Evolutionary conservation across 2,797 vertebrate genomes (phyloP), one percentile per base, ranked within the genome.

Genomic region (Epinephelus coioides): DNA sequence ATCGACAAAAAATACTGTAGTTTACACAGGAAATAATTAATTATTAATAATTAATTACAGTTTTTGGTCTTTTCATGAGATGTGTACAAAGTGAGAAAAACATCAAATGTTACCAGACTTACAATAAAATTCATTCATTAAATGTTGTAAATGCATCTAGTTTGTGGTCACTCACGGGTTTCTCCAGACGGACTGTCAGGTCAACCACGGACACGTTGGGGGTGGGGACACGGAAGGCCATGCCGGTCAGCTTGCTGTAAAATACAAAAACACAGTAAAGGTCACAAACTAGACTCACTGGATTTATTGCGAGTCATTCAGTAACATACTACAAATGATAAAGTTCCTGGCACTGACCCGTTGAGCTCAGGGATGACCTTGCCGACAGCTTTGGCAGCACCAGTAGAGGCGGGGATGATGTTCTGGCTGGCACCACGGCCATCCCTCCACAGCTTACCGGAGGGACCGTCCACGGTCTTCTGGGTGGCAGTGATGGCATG

Each of bases 181-280:
- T 99, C 88, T 97, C 96, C 94, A 99, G 94, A 61, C 97, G 97
- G 87, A 97, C 97, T 0, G 98, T 99, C 91, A 99, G 93, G 89
- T 99, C 98, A 77, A 99, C 98, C 17, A 99, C 98, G 0, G 98
- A 99, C 78, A 99, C 98, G 0, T 99, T 99, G 89, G 97, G 96
- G 67, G 97, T 98, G 76, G 98, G 98, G n/a, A 99, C 98, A 69
- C 98, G 96, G 97, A 99, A 99, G 78, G 98, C 98, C 98, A 99
- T 99, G 85, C 98, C 98, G 2, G 98, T 99, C 78, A 98, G 95
- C 86, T 99, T 99, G 82, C 98, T 99, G 90, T 62, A 34, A 74
- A 76, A 74, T n/a, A 46, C 40, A 11, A 11, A 60, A 5, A 61
- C 2, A 23, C 43, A 63, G 1, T 0, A 40, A 0, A 46, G 1